Evolutionary conservation across 2,797 vertebrate species (phyloP), one percentile per base, ranked within the genome.

Genomic region (Petrocephalus schoutedeni): DNA sequence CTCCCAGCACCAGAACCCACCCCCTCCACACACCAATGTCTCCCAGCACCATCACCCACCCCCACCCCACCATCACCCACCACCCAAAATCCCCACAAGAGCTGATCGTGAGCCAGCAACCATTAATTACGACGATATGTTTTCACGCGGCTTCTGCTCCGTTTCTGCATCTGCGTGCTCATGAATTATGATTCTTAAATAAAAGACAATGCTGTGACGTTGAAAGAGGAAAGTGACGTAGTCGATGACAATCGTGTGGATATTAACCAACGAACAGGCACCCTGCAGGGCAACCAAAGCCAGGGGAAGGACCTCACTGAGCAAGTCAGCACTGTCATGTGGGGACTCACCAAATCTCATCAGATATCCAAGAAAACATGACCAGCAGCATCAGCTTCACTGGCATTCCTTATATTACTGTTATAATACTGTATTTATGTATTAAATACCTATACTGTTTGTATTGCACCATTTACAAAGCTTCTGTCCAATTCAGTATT

Each of bases 41-140:
- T 36, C 21, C 5, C 23, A 5, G 51, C 41, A 56, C 85, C 32
- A 41, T 5, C 2, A 36, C n/a, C 7, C 41, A 12, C 88, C 58
- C 88, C 91, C 90, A 87, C 86, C 90, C 92, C 92, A 93, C 91
- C 92, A 92, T 92, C 89, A 91, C 92, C 93, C 94, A 93, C 91
- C 88, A 88, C 89, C 87, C 91, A 91, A 23, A 56, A 89, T 92
- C 95, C 93, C 93, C 92, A 87, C 83, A 94, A 93, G 86, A 36
- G 64, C 28, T 12, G 12, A 16, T 36, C 67, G 32, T 41, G 14
- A 74, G 28, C 28, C 28, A 19, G 67, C 67, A 19, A 64, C 12
- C 14, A 74, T 41, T 74, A 74, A 74, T 74, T 41, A 41, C 67
- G 4, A 21, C 61, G 23, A 10, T 28, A 21, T 64, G 61, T 64